Conservation (phyloP, 2,888 invertebrate genomes). For the Heptascelio sp. region DNA sequence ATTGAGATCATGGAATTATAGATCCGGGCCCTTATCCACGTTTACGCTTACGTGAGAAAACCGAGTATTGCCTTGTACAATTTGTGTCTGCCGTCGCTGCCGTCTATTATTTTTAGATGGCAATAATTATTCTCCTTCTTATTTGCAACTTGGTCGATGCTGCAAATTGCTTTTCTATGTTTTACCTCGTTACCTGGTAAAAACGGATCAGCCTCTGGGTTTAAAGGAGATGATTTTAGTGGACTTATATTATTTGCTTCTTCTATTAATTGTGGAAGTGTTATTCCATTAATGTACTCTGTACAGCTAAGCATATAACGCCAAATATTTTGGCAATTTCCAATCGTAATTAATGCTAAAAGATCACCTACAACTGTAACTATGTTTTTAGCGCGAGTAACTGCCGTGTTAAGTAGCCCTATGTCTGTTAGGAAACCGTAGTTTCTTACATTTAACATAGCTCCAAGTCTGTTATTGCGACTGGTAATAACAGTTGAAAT, state of each 20-base stretch:
- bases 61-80: no score
- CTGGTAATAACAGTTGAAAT: constrained; percentile 93
- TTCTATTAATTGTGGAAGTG: constrained; percentile 62
- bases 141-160: no score
- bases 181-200: no score
- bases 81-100: no score
- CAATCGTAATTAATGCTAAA: constrained; percentile 93
- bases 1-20: no score
- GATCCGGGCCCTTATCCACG: no score
- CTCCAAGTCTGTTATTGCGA: constrained; percentile 87
- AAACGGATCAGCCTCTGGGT: constrained; percentile 93
- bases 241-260: constrained; percentile 29
- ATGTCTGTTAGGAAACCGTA: constrained; percentile 95
- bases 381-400: constrained; percentile 94
- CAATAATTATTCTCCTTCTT: no score
- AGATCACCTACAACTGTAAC: constrained; percentile 96
- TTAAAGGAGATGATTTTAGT: constrained; percentile 85
- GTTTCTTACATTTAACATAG: constrained; percentile 87
- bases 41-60: no score
- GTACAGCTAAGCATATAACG: constrained; percentile 89
- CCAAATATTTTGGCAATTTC: constrained; percentile 93
- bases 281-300: constrained; percentile 74
- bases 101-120: no score
- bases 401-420: constrained; percentile 94
- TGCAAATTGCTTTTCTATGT: no score